These are phyloP conservation scores for Eilema sororculum DNA, from an alignment of 2,888 invertebrate genomes.

Conservation along the genomic window DNA sequence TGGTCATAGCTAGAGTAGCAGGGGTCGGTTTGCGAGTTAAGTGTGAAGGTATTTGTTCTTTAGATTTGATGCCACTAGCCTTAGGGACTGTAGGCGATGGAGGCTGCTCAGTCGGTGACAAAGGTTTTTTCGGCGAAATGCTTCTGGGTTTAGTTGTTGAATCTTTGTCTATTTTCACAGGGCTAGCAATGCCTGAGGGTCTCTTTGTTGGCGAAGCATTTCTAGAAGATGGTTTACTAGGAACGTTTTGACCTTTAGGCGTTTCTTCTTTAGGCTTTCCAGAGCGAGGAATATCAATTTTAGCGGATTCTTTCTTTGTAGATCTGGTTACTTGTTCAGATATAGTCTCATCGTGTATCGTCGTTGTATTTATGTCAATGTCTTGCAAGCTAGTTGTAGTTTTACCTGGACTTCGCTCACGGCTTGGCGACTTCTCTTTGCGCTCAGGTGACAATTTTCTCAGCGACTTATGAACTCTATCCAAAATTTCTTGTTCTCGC, in stretches of 20 bases:
- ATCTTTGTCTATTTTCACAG: slow-evolving; percentile 60
- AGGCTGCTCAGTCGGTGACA: slow-evolving; percentile 66
- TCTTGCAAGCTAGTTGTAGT: slow-evolving; percentile 66
- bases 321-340: slow-evolving; percentile 43
- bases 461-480: slow-evolving; percentile 75
- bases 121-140: slow-evolving; percentile 74
- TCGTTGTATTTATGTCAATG: slow-evolving; percentile 56
- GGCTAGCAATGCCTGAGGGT: slow-evolving; percentile 44
- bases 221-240: slow-evolving; percentile 66
- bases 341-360: slow-evolving; percentile 34
- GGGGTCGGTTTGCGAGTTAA: slow-evolving; percentile 69
- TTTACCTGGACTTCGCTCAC: slow-evolving; percentile 68
- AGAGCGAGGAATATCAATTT: slow-evolving; percentile 26
- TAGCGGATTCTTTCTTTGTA: slow-evolving; percentile 44
- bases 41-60: slow-evolving; percentile 65
- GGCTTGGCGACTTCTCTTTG: slow-evolving; percentile 65
- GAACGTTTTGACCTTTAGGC: slow-evolving; percentile 57
- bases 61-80: slow-evolving; percentile 67
- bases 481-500: slow-evolving; percentile 75
- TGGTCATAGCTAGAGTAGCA: slow-evolving; percentile 61
- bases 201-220: slow-evolving; percentile 76
- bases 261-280: slow-evolving; percentile 55
- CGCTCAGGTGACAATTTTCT: slow-evolving; percentile 78
- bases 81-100: slow-evolving; percentile 76
- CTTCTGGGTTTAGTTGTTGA: slow-evolving; percentile 69